Base-by-base conservation (phyloP, 1,140 invertebrate genomes). In the Neodiprion virginianus region DNA sequence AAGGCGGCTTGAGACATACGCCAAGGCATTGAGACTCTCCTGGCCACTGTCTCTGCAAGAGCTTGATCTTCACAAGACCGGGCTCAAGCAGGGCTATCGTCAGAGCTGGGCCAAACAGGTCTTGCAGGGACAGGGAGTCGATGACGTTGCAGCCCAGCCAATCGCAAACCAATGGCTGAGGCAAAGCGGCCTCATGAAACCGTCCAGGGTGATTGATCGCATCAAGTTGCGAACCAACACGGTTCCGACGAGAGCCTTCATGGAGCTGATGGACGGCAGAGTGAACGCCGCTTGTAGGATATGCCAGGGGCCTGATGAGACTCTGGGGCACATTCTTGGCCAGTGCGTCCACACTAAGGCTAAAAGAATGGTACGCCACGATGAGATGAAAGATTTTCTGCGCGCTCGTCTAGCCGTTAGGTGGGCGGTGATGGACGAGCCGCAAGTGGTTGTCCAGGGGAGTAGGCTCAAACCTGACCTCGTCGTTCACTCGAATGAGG, bases 91-190 rank as follows among this genome's bases (percentile, higher is more conserved):
- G 17, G 17, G 17, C 17, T 17, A 17, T 17, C 0, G 17, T 17
- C 17, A 17, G 17, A 17, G 17, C 10, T 17, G 49, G 76, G 65
- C 69, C 11, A 14, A n/a, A 10, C 74, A 76, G 10, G 66, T 66
- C 48, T 71, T 76, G 66, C 79, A 79, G 70, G 80, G 75, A 8
- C 79, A 79, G 69, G 76, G 75, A 75, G 79, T 75, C 23, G 48
- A 17, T 40, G 61, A 75, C 50, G 73, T 79, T 53, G 66, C 74
- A 53, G 76, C 76, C 67, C 68, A 74, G 68, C n/a, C 14, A 1
- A 73, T 79, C 0, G 72, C 11, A 8, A 81, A 80, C n/a, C 69
- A 74, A 14, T 80, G 74, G 74, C 72, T 81, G 11, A 40, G 14
- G 5, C 61, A 75, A 17, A 28, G 65, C 14, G 67, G n/a, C 40